Evolutionary conservation across 2,888 invertebrate species (phyloP).

Genomic region (Andrena fulva): DNA sequence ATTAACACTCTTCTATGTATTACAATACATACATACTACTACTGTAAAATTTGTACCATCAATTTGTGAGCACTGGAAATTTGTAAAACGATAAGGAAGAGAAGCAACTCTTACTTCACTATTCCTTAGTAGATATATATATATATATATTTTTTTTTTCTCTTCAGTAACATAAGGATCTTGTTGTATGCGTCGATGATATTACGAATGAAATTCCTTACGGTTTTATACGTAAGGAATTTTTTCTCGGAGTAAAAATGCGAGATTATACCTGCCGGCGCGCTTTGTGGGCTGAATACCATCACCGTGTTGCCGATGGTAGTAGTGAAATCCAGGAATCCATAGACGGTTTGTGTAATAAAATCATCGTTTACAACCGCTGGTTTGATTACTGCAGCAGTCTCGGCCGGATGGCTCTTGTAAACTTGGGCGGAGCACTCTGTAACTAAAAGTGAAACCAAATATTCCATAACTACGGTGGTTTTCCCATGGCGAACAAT

Average conservation of each 20-base stretch:
- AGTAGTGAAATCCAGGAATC: constrained; percentile 96
- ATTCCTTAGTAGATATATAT: no score
- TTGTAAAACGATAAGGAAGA: no score
- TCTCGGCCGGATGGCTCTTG: constrained; percentile 63
- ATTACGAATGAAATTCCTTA: no score
- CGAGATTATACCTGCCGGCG: constrained; percentile 87
- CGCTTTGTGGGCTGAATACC: constrained; percentile 96
- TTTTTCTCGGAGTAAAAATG: neutral
- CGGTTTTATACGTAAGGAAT: neutral
- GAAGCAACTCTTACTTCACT: no score
- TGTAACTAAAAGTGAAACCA: constrained; percentile 66
- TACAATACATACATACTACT: no score
- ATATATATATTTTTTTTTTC: neutral
- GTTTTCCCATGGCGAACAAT: constrained; percentile 11
- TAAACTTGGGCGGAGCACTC: constrained; percentile 75
- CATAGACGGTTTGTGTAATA: constrained; percentile 96
- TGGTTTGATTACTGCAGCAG: constrained; percentile 56
- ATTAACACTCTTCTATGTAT: no score
- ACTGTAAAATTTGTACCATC: no score
- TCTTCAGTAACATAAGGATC: neutral
- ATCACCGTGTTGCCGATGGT: constrained; percentile 97
- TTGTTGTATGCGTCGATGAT: neutral
- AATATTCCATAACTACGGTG: constrained; percentile 15
- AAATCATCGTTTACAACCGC: constrained; percentile 82
- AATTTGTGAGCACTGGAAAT: no score